Conservation (phyloP, 2,113 vertebrate genomes). For the Cyprinus carpio region DNA sequence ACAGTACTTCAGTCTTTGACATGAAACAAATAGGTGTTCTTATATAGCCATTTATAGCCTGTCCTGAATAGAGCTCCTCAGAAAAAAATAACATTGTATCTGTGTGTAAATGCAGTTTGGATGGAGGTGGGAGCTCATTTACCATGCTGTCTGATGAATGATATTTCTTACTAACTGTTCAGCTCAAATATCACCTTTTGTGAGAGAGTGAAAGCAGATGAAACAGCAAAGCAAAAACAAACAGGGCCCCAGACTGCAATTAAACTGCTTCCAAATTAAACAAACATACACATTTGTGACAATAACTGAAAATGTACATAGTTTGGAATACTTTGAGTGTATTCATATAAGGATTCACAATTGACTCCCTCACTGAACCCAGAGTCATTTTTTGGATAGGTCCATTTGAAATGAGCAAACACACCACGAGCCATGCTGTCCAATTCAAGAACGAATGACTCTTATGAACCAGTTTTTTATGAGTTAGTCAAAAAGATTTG, state of each 20-base stretch:
- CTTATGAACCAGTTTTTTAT: no score
- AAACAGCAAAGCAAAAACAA: not conserved
- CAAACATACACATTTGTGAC: not conserved
- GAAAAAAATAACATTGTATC: not conserved
- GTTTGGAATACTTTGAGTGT: not conserved
- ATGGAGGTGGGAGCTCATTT: not conserved
- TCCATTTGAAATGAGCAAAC: no score
- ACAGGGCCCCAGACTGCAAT: not conserved
- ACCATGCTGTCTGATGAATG: constrained; percentile 12
- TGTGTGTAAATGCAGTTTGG: constrained; percentile 14
- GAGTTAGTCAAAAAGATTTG: no score
- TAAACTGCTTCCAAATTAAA: not conserved
- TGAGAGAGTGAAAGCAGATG: not conserved
- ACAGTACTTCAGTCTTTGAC: constrained; percentile 12
- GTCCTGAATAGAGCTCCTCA: constrained; percentile 17
- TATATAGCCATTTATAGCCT: constrained; percentile 25
- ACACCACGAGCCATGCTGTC: no score
- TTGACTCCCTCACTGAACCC: no score
- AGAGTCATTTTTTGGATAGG: no score
- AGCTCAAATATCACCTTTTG: not conserved
- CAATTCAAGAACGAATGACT: no score
- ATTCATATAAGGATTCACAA: not conserved
- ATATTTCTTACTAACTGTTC: not conserved
- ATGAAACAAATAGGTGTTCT: constrained; percentile 35
- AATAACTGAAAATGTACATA: not conserved